Conservation (phyloP, 2,888 invertebrate species). For the Ophion slaviceki region DNA sequence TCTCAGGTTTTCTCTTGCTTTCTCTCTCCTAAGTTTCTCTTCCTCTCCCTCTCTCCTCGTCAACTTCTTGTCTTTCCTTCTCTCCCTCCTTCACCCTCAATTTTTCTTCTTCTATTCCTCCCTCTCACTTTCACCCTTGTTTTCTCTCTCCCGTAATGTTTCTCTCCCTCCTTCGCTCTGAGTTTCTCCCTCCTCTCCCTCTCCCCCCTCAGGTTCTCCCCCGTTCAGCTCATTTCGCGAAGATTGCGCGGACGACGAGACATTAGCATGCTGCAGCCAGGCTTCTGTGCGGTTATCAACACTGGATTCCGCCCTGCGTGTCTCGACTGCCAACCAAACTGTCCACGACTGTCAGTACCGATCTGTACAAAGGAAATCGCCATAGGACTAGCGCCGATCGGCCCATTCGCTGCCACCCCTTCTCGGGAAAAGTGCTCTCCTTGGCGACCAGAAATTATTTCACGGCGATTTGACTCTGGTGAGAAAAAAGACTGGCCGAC, state of each 20-base stretch:
- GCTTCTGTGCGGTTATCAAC: conserved; percentile 75
- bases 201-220: conserved; percentile 58
- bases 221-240: conserved; percentile 36
- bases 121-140: too few relatives aligned
- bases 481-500: too few relatives aligned
- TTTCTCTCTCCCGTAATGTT: conserved; percentile 36
- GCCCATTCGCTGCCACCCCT: not conserved
- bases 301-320: conserved; percentile 76
- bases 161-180: conserved; percentile 70
- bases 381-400: not conserved
- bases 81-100: conserved; percentile 27
- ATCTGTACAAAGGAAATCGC: too few relatives aligned
- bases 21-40: too few relatives aligned
- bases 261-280: conserved; percentile 76
- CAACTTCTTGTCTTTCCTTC: conserved; percentile 69
- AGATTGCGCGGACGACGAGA: conserved; percentile 50
- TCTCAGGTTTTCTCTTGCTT: too few relatives aligned
- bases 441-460: too few relatives aligned
- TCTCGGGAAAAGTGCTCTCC: too few relatives aligned
- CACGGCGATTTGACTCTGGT: too few relatives aligned
- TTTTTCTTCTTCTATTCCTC: not conserved
- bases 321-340: conserved; percentile 73
- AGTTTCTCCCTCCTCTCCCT: conserved; percentile 30
- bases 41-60: not conserved
- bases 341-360: not conserved